Conservation (phyloP, 2,113 vertebrate genomes). For the Patagioenas fasciata region DNA sequence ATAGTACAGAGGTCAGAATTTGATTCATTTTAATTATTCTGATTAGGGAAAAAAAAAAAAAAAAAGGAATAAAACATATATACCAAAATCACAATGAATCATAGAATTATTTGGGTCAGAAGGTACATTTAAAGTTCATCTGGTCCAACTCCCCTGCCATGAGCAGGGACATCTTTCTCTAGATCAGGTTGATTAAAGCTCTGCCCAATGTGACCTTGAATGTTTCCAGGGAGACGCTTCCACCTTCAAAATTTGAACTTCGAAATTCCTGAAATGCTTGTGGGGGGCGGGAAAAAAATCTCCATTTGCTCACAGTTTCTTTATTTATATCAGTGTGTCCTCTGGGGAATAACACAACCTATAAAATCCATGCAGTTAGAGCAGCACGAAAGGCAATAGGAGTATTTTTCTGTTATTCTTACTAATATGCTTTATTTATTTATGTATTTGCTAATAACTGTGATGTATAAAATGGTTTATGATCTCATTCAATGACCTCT, state of each 20-base stretch:
- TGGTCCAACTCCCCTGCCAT: accelerated
- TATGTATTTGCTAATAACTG: background rate
- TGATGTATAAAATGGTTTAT: background rate
- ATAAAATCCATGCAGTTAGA: background rate
- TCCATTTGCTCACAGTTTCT: background rate
- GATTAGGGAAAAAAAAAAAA: background rate
- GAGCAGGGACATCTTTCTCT: background rate
- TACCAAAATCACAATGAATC: background rate
- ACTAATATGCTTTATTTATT: background rate
- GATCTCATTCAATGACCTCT: background rate
- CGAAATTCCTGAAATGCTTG: background rate
- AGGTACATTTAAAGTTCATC: background rate
- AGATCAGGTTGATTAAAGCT: background rate
- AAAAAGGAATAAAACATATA: background rate
- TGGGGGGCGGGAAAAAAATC: accelerated
- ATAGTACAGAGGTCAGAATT: background rate
- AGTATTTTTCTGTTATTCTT: background rate
- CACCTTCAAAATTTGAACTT: background rate
- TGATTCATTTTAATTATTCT: background rate
- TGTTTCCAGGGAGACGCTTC: background rate
- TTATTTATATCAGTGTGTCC: background rate
- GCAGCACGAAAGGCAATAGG: background rate
- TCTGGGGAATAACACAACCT: background rate
- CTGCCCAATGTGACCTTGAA: background rate
- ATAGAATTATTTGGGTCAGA: background rate